A percentile compares a stretch with the other conserved stretches of the same genome.
Conservation (phyloP, 2,888 invertebrate genomes). For the Cheilosia scutellata region DNA sequence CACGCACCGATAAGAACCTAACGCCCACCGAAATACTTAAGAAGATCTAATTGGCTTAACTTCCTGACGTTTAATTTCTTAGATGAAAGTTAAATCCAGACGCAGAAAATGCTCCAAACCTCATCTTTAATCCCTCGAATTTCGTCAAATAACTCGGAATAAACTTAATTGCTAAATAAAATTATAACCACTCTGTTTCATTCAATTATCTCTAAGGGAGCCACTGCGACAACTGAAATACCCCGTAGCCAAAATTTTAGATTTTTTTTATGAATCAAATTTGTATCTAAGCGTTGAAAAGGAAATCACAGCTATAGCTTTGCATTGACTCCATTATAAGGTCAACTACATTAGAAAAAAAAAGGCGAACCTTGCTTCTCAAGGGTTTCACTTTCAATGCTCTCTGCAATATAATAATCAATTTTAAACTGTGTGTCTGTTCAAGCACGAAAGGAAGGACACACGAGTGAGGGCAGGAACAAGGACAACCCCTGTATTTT, state of each 20-base stretch:
- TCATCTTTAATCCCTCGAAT: slow-evolving; percentile 58
- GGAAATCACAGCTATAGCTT: slow-evolving; percentile 39
- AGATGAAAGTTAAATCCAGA: slow-evolving; percentile 13
- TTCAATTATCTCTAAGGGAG: slow-evolving; percentile 62
- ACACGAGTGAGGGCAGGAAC: slow-evolving; percentile 35
- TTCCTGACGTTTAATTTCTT: slow-evolving; percentile 20
- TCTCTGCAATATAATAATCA: slow-evolving; percentile 62
- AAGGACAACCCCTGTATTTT: slow-evolving; percentile 70
- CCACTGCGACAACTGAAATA: slow-evolving; percentile 11
- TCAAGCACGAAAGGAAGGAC: slow-evolving; percentile 39
- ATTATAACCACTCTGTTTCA: slow-evolving; percentile 58
- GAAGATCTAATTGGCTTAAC: slow-evolving; percentile 49
- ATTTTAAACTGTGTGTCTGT: slow-evolving; percentile 67
- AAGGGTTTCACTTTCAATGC: slow-evolving; percentile 64
- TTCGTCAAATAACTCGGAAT: slow-evolving; percentile 61
- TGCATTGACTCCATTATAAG: slow-evolving; percentile 44
- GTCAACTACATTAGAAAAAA: slow-evolving; percentile 55
- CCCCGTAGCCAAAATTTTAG: slow-evolving; percentile 14
- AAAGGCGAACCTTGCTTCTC: slow-evolving; percentile 26
- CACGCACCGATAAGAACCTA: slow-evolving; percentile 47
- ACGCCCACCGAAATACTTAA: slow-evolving; percentile 13
- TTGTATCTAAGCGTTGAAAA: slow-evolving; percentile 60
- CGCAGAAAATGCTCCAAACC: slow-evolving; percentile 17
- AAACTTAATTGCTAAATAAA: slow-evolving; percentile 70
- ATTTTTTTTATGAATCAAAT: slow-evolving; percentile 50